These are phyloP conservation scores for Trididemnum clinides DNA, from an alignment of 23 tunicate species.

Conservation along the genomic window DNA sequence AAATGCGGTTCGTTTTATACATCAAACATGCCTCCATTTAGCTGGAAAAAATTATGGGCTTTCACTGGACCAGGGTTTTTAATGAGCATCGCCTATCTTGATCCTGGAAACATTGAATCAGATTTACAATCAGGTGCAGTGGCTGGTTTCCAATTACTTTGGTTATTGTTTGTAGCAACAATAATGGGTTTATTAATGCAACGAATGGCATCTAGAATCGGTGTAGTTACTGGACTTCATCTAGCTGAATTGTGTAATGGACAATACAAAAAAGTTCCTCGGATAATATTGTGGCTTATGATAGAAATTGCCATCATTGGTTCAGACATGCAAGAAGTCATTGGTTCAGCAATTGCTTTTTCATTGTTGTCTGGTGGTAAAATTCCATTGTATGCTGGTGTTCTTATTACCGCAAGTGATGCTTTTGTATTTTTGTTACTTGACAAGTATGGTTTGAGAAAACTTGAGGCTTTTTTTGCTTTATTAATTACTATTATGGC, in stretches of 20 bases:
- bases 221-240: constrained; percentile 86
- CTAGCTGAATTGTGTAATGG: constrained; percentile 88
- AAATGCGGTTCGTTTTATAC: constrained; percentile 64
- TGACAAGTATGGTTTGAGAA: constrained; percentile 92
- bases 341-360: constrained; percentile 97
- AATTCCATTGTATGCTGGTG: constrained; percentile 60
- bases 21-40: constrained; percentile 80
- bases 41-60: constrained; percentile 86
- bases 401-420: constrained; percentile 83
- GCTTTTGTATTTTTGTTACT: constrained; percentile 82
- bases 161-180: constrained; percentile 58
- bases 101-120: constrained; percentile 96
- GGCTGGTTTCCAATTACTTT: constrained; percentile 80
- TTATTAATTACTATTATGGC: constrained; percentile 85
- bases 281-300: constrained; percentile 88
- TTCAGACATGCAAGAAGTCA: constrained; percentile 97
- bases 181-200: constrained; percentile 89
- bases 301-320: constrained; percentile 94
- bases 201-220: constrained; percentile 73
- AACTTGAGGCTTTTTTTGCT: constrained; percentile 93
- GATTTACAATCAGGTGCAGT: constrained; percentile 91
- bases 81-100: constrained; percentile 93
- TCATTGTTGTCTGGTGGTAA: constrained; percentile 59
- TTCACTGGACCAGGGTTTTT: constrained; percentile 95
- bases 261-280: constrained; percentile 61